These are phyloP conservation scores for Myxocyprinus asiaticus DNA, from an alignment of 2,113 vertebrate genomes.

Conservation along the genomic window DNA sequence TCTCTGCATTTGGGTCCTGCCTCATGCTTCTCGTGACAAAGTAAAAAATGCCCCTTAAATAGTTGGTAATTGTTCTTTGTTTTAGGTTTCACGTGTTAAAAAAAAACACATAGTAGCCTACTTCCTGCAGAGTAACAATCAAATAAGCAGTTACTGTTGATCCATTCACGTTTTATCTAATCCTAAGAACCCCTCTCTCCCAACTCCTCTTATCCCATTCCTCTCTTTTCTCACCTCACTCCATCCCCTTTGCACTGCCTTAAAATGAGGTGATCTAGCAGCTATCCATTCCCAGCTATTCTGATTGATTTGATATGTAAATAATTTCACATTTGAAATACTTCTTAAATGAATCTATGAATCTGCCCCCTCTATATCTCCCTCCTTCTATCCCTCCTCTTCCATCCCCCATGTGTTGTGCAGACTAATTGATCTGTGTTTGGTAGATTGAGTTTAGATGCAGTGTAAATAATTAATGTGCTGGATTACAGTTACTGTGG, in stretches of 20 bases:
- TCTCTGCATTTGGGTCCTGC: too few relatives aligned
- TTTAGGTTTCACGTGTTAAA: neutral
- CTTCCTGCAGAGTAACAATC: neutral
- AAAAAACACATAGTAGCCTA: neutral
- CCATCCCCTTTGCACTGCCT: slow-evolving; percentile 8
- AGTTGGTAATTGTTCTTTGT: neutral
- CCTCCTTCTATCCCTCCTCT: slow-evolving; percentile 14
- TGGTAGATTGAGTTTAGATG: slow-evolving; percentile 46
- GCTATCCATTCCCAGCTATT: slow-evolving; percentile 27
- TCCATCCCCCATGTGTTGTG: slow-evolving; percentile 29
- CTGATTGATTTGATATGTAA: slow-evolving; percentile 52
- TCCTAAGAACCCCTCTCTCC: neutral
- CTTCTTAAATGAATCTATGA: slow-evolving; percentile 43
- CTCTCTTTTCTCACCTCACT: neutral
- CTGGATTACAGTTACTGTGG: slow-evolving; percentile 38
- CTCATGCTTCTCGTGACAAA: too few relatives aligned
- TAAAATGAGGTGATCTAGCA: slow-evolving; percentile 8
- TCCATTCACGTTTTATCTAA: slow-evolving; percentile 12
- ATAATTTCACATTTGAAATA: slow-evolving; percentile 51
- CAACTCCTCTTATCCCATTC: neutral
- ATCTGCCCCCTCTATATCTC: slow-evolving; percentile 9
- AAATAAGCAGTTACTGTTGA: slow-evolving; percentile 2
- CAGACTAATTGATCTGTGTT: slow-evolving; percentile 47
- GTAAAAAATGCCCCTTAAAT: neutral
- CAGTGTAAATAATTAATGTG: slow-evolving; percentile 52